A percentile compares a stretch with the other conserved stretches of the same genome.
Conservation (phyloP, 1,140 invertebrate genomes). For the Venustaconcha ellipsiformis region DNA sequence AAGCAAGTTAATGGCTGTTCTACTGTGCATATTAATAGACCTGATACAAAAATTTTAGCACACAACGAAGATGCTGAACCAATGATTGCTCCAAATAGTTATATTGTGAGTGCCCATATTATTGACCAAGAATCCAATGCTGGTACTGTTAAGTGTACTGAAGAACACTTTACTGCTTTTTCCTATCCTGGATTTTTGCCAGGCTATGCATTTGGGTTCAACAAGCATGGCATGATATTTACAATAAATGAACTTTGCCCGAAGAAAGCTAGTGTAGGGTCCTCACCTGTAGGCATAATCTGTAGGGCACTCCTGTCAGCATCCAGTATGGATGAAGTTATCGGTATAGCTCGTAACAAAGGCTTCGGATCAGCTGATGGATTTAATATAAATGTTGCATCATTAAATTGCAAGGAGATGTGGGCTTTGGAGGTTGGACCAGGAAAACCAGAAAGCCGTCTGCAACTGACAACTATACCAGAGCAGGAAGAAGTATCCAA, state of each 20-base stretch:
- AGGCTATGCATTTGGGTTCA: constrained; percentile 12
- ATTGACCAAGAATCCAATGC: background rate
- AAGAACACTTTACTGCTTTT: constrained; percentile 3
- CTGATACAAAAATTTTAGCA: constrained; percentile 4
- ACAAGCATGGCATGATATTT: constrained; percentile 13
- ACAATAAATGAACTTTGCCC: constrained; percentile 6
- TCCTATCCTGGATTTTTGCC: constrained; percentile 10
- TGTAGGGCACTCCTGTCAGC: too few species aligned
- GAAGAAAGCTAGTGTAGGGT: background rate
- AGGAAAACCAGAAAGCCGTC: too few species aligned
- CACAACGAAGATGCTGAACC: constrained; percentile 10
- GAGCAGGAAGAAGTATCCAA: too few species aligned
- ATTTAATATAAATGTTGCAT: too few species aligned
- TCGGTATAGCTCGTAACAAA: too few species aligned
- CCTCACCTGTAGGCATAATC: background rate
- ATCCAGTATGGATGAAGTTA: too few species aligned
- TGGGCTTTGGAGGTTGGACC: too few species aligned
- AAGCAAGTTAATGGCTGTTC: too few species aligned
- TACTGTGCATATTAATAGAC: background rate
- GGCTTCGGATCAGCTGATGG: too few species aligned
- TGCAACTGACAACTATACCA: too few species aligned
- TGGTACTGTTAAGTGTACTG: background rate
- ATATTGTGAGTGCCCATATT: constrained; percentile 3
- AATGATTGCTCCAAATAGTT: background rate
- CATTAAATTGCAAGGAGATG: too few species aligned